Conservation (phyloP, 2,888 invertebrate genomes). For the Seira sanloemensis region DNA sequence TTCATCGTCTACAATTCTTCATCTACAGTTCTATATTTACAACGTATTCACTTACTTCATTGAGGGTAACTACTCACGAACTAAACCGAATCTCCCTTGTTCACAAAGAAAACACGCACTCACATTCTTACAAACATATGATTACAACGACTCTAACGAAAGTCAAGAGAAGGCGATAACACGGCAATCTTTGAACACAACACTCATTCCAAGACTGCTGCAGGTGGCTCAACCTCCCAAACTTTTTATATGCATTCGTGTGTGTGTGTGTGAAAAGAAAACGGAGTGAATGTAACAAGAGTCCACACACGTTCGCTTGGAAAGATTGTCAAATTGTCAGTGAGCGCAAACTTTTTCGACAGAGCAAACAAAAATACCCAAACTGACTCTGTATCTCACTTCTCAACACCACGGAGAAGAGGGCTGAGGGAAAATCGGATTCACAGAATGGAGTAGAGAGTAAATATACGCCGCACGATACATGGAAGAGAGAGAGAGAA, state of each 20-base stretch:
- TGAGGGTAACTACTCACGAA: too few species aligned
- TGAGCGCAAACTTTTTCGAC: constrained; percentile 35
- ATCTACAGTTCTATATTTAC: too few species aligned
- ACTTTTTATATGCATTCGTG: not conserved
- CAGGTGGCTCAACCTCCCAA: constrained; percentile 58
- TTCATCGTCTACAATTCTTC: too few species aligned
- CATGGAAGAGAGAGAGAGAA: not conserved
- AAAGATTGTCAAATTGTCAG: constrained; percentile 59
- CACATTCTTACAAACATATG: not conserved
- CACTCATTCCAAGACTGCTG: constrained; percentile 61
- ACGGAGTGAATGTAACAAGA: not conserved
- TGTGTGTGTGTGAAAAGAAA: not conserved
- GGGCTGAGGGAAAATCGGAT: not conserved
- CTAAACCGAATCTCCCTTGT: too few species aligned
- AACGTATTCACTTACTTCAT: too few species aligned
- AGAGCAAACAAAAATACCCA: constrained; percentile 16
- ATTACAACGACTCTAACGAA: not conserved
- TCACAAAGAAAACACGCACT: not conserved
- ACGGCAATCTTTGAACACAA: constrained; percentile 33
- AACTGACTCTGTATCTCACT: not conserved
- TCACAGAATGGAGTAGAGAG: not conserved
- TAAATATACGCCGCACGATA: not conserved
- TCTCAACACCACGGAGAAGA: not conserved
- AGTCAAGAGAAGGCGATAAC: not conserved
- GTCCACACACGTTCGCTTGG: constrained; percentile 25